A percentile compares a stretch with the other conserved stretches of the same genome.
These are phyloP conservation scores for Saguinus imperator DNA, from an alignment of 2,113 vertebrate genomes.

Conservation along the genomic window DNA sequence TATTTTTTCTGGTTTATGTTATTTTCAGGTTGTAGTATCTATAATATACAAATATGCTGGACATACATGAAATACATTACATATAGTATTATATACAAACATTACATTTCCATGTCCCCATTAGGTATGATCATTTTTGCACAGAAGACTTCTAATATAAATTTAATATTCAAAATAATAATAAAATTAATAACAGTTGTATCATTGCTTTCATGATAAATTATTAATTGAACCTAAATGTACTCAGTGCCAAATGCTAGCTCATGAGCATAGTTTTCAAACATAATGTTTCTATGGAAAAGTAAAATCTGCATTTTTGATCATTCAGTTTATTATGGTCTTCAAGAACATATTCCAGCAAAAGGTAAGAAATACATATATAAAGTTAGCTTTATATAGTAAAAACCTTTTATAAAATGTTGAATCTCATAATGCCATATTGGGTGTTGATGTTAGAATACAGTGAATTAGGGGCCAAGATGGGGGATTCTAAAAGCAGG, in stretches of 20 bases:
- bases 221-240: not conserved
- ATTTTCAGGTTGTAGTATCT: not conserved
- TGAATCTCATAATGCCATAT: not conserved
- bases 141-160: not conserved
- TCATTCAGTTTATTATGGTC: not conserved
- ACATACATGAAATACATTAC: not conserved
- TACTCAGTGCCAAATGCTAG: not conserved
- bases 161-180: constrained; percentile 6
- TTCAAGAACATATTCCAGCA: not conserved
- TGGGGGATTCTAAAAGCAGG: not conserved
- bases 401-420: not conserved
- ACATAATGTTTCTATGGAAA: not conserved
- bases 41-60: not conserved
- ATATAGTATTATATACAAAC: not conserved
- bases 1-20: not conserved
- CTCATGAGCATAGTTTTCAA: not conserved
- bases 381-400: not conserved
- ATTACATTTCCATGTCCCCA: not conserved
- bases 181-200: not conserved
- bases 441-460: not conserved
- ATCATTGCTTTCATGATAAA: not conserved
- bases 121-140: not conserved
- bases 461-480: not conserved
- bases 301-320: not conserved
- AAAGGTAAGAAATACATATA: not conserved